Conservation (phyloP, 92 coral and sea anemone species). For the Diadumene lineata region DNA sequence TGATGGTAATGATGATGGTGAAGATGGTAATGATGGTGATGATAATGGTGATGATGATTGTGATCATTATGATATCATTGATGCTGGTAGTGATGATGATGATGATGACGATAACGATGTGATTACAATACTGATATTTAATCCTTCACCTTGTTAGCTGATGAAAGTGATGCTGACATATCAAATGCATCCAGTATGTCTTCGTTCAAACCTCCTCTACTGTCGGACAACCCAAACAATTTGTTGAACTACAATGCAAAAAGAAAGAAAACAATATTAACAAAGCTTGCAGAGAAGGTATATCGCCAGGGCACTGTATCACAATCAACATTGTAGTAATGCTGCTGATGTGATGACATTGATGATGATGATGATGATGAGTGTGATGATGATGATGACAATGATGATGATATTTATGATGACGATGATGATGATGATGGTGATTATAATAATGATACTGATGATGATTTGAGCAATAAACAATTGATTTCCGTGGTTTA, state of each 20-base stretch:
- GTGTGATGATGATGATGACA: no score
- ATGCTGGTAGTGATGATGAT: not conserved
- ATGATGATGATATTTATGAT: no score
- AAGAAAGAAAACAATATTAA: no score
- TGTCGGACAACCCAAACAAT: constrained; percentile 74
- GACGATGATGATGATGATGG: no score
- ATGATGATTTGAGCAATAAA: no score
- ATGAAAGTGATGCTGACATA: constrained; percentile 42
- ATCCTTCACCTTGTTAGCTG: constrained; percentile 24
- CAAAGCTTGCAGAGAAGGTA: no score
- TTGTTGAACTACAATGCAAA: constrained; percentile 97
- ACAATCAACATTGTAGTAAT: no score
- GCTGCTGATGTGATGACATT: no score
- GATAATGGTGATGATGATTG: not conserved
- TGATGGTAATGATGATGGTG: not conserved
- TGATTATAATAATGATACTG: no score
- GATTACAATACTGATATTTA: not conserved
- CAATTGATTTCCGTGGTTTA: no score
- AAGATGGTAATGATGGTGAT: not conserved
- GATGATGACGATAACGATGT: not conserved
- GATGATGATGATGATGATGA: no score
- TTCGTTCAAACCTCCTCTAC: constrained; percentile 53
- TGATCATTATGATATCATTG: not conserved
- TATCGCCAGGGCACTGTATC: no score
- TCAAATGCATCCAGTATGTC: constrained; percentile 63